Base-by-base conservation (phyloP, 2,888 invertebrate genomes). In the Selenia dentaria region DNA sequence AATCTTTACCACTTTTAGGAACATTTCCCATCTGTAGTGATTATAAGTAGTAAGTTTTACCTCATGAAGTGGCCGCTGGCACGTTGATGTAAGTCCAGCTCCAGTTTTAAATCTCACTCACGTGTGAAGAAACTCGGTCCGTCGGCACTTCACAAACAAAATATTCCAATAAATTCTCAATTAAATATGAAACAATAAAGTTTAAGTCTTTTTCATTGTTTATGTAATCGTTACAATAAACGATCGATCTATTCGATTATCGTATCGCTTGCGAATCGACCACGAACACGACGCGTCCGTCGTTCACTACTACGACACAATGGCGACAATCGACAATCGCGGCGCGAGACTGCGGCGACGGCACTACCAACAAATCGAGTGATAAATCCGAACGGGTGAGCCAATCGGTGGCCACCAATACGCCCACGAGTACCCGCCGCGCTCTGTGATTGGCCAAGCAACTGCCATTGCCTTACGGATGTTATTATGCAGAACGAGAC, bases 11-110 rank as follows among this genome's bases (percentile, higher is more conserved):
- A 13, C 6, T 8, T 14, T 9, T 35, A 14, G 11, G 16, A 12
- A 36, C 14, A 26, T 11, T 11, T 32, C 20, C 11, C 2, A n/a
- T 9, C 1, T n/a, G 6, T 3, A 3, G 16, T 4, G 16, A n/a
- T n/a, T n/a, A n/a, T n/a, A 13, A 9, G 5, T 11, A 25, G 38
- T 26, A 51, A 29, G 29, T 16, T 59, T 71, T 81, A 89, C 95
- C 94, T 94, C 92, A 94, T 93, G 74, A 94, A 94, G 92, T 94
- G 94, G 89, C 94, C 94, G 91, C 92, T 92, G 91, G 94, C 93
- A 91, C 94, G 93, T 91, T 94, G 94, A 72, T 94, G 94, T 78
- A 94, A 92, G 66, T 95, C 94, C 91, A 94, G 94, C 92, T 95
- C 94, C 94, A 94, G 92, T 90, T 85, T 94, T 93, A 76, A 70